Evolutionary conservation across 2,888 invertebrate genomes (phyloP), one percentile per base, ranked within the genome.

Genomic region (Eumacrocentrus americanus): DNA sequence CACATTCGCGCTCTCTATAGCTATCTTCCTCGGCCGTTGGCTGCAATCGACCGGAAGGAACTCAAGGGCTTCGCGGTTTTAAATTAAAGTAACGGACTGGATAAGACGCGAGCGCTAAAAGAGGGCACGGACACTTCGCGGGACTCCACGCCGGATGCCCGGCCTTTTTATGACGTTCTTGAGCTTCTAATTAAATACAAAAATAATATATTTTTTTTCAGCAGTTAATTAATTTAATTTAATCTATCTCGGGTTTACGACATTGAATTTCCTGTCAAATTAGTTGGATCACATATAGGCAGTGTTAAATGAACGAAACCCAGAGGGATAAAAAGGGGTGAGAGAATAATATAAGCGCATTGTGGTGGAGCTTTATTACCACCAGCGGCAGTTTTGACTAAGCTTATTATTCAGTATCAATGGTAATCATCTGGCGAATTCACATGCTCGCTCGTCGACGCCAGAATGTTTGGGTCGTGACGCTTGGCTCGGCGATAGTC

Each of bases 11-110:
- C 11, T 46, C 35, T 47, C 37, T 40, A 29, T 20, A 25, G 29
- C 40, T 40, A 34, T 34, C 48, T 57, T 16, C 9, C 35, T 35
- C 37, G 18, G 38, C n/a, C 42, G 37, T 37, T 37, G 11, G 48
- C 54, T 54, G 69, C 72, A 75, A 75, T 75, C 73, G 73, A 73
- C 68, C 73, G 73, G 74, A 75, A 73, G 72, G 66, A 69, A 68
- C 60, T 64, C 63, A 58, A 70, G 64, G 70, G 62, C 70, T 59
- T 55, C 58, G 67, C 68, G 65, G 66, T 72, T 71, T 70, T 70
- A 71, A 71, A 71, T 71, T 69, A 70, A 71, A 63, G 47, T 44
- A 57, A n/a, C 29, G 18, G 37, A 52, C 35, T 53, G 48, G 44
- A 47, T 53, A 59, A 53, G 52, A 23, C 47, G 18, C 18, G 14